phyloP scores from a whole-genome alignment of 2,797 vertebrate genomes.

The Scleropages formosus region DNA sequence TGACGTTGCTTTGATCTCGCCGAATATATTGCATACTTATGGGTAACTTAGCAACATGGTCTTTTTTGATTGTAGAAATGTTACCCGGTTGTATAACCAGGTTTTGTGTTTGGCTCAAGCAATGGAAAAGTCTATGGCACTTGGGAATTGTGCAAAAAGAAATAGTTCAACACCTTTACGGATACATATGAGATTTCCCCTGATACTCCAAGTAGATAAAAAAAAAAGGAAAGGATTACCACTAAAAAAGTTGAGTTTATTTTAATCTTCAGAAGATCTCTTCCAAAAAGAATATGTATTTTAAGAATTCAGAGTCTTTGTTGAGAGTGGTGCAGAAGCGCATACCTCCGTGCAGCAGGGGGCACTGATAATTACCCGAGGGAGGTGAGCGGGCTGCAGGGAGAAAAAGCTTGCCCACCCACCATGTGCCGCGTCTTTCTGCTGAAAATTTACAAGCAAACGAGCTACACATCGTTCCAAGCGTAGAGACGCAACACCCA shows the following conservation, averaged over 20 bases:
- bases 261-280: background rate
- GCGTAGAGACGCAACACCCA: no score
- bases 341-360: no score
- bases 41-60: background rate
- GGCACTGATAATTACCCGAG: no score
- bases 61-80: background rate
- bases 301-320: background rate
- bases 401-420: no score
- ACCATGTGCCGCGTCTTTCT: no score
- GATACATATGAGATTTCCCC: background rate
- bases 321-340: no score
- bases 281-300: background rate
- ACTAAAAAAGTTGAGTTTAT: background rate
- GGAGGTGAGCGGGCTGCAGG: no score
- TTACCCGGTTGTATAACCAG: background rate
- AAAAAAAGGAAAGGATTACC: background rate
- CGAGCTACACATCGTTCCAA: no score
- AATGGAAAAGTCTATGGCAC: background rate
- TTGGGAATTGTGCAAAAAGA: constrained; percentile 2
- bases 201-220: no score
- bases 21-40: background rate
- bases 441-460: no score
- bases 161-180: constrained; percentile 2
- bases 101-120: background rate
- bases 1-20: background rate